Evolutionary conservation across 2,797 vertebrate species (phyloP).

Genomic region (Prionace glauca): DNA sequence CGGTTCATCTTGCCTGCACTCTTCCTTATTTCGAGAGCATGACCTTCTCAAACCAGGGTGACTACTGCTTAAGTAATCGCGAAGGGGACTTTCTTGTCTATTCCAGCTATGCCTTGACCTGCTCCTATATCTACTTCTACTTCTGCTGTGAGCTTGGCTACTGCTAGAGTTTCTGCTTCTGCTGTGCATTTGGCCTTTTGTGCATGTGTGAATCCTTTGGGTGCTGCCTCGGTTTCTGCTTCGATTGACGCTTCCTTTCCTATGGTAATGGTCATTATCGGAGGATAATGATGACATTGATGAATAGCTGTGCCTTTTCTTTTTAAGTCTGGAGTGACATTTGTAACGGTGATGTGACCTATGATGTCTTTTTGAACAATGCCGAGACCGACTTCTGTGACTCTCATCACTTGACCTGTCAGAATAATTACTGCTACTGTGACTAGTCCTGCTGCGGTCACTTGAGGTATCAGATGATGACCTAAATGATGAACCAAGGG

Average conservation of each 20-base stretch:
- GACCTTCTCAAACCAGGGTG: conserved; percentile 44
- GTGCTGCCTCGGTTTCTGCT: conserved; percentile 43
- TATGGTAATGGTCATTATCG: conserved; percentile 38
- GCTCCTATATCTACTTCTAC: conserved; percentile 40
- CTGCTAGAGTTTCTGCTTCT: conserved; percentile 43
- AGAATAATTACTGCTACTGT: conserved; percentile 41
- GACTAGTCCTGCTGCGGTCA: conserved; percentile 43
- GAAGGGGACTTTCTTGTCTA: conserved; percentile 43
- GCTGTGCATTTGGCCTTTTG: conserved; percentile 47
- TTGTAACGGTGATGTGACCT: conserved; percentile 52
- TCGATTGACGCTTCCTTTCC: conserved; percentile 41
- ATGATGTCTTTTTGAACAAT: conserved; percentile 55
- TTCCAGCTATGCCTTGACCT: conserved; percentile 47
- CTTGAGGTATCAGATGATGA: conserved; percentile 48
- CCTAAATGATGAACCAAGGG: conserved; percentile 45
- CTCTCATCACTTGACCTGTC: conserved; percentile 48
- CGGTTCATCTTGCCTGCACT: conserved; percentile 46
- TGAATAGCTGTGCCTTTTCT: conserved; percentile 60
- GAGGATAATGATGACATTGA: conserved; percentile 42
- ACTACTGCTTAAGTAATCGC: conserved; percentile 42
- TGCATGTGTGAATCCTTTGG: conserved; percentile 39
- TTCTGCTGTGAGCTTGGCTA: conserved; percentile 46
- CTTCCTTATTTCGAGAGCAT: conserved; percentile 43
- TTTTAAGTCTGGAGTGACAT: conserved; percentile 54
- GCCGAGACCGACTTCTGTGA: conserved; percentile 50